Percentiles rank a stretch among this genome's conserved stretches.
Conservation (phyloP, 2,113 vertebrate genomes). For the Aix galericulata region DNA sequence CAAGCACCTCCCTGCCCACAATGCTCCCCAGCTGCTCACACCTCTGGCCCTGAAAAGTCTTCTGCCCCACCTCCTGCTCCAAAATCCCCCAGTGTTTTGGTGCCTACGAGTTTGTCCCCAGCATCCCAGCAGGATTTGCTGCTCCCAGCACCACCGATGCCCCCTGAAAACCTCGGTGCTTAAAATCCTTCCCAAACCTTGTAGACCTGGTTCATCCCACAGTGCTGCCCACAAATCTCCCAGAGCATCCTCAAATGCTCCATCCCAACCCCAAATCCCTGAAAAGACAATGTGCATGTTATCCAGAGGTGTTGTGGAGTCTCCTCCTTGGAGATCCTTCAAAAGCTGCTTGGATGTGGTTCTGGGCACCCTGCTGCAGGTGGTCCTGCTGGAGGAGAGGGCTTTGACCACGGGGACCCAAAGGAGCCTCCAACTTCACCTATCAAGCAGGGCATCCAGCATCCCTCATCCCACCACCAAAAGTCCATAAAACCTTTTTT, state of each 20-base stretch:
- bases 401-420: not conserved
- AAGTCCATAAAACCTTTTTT: not conserved
- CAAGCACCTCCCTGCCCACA: not conserved
- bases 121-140: not conserved
- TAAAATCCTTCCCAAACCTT: not conserved
- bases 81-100: rapidly evolving
- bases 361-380: too few species aligned
- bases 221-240: not conserved
- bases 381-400: not conserved
- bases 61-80: not conserved
- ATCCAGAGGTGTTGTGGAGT: too few species aligned
- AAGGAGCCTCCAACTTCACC: not conserved
- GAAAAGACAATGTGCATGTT: not conserved
- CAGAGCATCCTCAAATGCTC: not conserved
- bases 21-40: too few species aligned
- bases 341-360: too few species aligned
- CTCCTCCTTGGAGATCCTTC: too few species aligned
- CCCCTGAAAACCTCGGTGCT: not conserved
- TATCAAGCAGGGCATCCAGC: not conserved
- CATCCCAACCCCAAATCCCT: not conserved
- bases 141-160: not conserved
- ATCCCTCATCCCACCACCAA: not conserved
- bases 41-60: not conserved
- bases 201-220: not conserved
- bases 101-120: rapidly evolving